Conservation (phyloP, 53 echinoderm and acorn worm species). For the Echinarachnius parma region DNA sequence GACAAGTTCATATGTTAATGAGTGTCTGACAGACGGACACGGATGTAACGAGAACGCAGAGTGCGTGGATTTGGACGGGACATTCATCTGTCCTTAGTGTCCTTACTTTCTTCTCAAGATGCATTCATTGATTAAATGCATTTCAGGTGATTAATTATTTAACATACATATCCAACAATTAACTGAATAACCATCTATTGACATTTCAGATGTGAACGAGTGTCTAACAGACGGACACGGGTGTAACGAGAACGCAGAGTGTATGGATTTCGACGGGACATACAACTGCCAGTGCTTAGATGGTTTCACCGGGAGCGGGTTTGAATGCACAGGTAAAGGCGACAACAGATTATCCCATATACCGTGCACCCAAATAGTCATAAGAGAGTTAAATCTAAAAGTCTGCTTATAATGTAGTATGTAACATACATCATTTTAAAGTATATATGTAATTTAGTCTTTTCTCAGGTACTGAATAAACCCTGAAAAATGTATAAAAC, state of each 20-base stretch:
- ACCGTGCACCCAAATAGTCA: not conserved
- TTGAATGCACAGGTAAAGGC: constrained; percentile 34
- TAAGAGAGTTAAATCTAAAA: too few relatives aligned
- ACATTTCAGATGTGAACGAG: constrained; percentile 18
- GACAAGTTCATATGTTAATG: constrained; percentile 59
- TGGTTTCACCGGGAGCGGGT: constrained; percentile 51
- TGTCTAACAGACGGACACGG: not conserved
- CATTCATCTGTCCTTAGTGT: constrained; percentile 24
- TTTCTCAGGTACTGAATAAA: too few relatives aligned
- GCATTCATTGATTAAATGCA: too few relatives aligned
- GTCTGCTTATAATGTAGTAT: too few relatives aligned
- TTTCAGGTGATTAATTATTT: too few relatives aligned
- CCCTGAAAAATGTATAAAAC: too few relatives aligned
- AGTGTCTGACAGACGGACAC: constrained; percentile 17
- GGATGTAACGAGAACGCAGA: constrained; percentile 43
- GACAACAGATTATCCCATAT: not conserved
- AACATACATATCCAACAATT: too few relatives aligned
- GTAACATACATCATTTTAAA: too few relatives aligned
- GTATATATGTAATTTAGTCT: too few relatives aligned
- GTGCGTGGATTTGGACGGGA: constrained; percentile 26
- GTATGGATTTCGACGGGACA: constrained; percentile 2
- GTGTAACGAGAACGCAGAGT: constrained; percentile 26
- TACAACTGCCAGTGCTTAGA: constrained; percentile 17
- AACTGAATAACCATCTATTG: too few relatives aligned
- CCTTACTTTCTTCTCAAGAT: too few relatives aligned